These are phyloP conservation scores for Zosterops pallidus DNA, from an alignment of 2,113 vertebrate species.

Conservation along the genomic window DNA sequence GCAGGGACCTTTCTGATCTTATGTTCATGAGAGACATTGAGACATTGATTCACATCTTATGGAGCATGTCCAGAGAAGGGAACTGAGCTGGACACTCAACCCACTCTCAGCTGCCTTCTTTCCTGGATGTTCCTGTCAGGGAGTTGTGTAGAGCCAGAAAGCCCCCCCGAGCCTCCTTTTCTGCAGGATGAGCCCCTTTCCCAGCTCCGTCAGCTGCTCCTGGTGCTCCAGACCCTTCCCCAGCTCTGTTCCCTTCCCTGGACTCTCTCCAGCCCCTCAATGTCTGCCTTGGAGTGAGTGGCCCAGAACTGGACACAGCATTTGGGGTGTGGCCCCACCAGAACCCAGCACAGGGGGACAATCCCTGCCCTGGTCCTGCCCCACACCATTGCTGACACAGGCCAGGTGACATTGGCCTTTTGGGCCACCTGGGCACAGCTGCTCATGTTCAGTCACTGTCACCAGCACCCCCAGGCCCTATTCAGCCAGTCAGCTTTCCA, in stretches of 20 bases:
- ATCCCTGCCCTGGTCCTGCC: not conserved
- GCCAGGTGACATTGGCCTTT: not conserved
- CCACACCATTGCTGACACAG: not conserved
- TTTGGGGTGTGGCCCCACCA: accelerated
- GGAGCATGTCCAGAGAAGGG: not conserved
- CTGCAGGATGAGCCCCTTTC: not conserved
- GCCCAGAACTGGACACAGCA: not conserved
- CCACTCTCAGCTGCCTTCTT: not conserved
- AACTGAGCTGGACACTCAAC: not conserved
- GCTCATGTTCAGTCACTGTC: not conserved
- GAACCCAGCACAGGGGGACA: not conserved
- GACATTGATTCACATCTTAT: too few relatives aligned
- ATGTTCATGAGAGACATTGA: not conserved
- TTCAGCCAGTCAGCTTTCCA: not conserved
- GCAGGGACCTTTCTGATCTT: not conserved
- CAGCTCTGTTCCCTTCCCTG: accelerated
- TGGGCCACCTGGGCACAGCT: not conserved
- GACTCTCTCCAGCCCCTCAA: not conserved
- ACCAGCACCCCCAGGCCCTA: not conserved
- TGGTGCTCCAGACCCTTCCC: not conserved
- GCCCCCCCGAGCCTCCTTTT: not conserved
- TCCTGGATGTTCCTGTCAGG: not conserved
- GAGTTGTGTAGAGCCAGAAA: accelerated
- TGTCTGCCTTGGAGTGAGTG: accelerated
- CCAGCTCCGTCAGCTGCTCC: not conserved